These are phyloP conservation scores for Falcunculus frontatus DNA, from an alignment of 2,113 vertebrate species.

Conservation along the genomic window DNA sequence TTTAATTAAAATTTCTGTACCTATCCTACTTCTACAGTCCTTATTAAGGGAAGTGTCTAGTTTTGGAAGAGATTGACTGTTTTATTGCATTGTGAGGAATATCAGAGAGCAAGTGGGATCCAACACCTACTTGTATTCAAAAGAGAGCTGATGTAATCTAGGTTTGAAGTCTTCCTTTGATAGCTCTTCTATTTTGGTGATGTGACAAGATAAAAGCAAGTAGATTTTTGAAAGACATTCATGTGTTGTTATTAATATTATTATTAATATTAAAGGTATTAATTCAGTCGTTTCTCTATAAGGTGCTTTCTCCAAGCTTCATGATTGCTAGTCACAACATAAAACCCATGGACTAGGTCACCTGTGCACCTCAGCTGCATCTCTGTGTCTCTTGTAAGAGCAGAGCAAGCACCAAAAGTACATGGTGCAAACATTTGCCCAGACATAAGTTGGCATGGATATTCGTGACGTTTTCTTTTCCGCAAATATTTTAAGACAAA, in stretches of 20 bases:
- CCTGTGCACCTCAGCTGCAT: not conserved
- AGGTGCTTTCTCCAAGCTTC: not conserved
- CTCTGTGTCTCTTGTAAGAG: not conserved
- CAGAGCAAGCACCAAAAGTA: not conserved
- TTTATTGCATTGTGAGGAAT: not conserved
- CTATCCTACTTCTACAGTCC: not conserved
- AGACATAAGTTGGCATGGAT: not conserved
- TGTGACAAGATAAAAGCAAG: not conserved
- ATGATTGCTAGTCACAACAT: not conserved
- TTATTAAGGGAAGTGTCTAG: not conserved
- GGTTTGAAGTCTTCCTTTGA: not conserved
- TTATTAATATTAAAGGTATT: not conserved
- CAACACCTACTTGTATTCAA: not conserved
- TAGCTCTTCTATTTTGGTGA: not conserved
- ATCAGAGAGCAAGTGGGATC: not conserved
- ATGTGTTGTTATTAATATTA: rapidly evolving
- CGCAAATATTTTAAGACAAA: not conserved
- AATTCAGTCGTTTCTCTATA: not conserved
- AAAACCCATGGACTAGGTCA: not conserved
- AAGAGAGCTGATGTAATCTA: not conserved
- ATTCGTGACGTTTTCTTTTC: not conserved
- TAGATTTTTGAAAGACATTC: not conserved
- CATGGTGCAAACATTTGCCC: not conserved
- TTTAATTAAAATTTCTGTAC: not conserved
- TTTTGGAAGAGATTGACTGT: not conserved